Evolutionary conservation across 37 sponge, comb jelly and placozoan species (phyloP), one percentile per base, ranked within the genome.

Genomic region (Chondrilla cf. caribensis): DNA sequence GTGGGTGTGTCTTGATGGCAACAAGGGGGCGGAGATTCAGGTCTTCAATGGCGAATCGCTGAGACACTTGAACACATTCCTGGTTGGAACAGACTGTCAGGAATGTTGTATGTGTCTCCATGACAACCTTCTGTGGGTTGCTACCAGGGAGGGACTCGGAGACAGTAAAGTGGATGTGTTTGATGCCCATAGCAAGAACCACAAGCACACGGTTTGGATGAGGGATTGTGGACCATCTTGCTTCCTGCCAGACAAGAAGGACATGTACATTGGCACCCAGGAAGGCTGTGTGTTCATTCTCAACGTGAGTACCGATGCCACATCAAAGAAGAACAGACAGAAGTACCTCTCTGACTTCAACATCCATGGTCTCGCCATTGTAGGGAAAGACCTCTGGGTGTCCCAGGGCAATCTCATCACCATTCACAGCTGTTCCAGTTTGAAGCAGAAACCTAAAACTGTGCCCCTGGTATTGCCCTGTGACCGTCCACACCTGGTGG

Each of bases 281-380:
- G 76, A 73, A 38, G 76, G 76, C 11, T 73, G 76, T 38, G 76
- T 73, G 44, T 73, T 73, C 76, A 39, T 73, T 31, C 44, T 73
- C 37, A 42, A 22, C 8, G 37, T 33, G 26, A 38, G 36, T 42
- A 40, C 21, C 0, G 41, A 3, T 5, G 15, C 6, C 4, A 42
- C 7, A n/a, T 24, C 7, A 1, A 19, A 9, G 2, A 33, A 73
- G 76, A 73, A 33, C 41, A 33, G 76, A 43, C 76, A 73, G 76
- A 73, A 73, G 15, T 73, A 22, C 7, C 76, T 73, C 21, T 39
- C 43, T 35, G 41, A 38, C 1, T 2, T 3, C 19, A 38, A 39
- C 6, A 73, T 73, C 19, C 29, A 38, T 39, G 76, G 76, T 11
- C 76, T 73, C 1, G 37, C 18, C 15, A n/a, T 73, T 31, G 44